These are phyloP conservation scores for Phoebastria nigripes DNA, from an alignment of 2,797 vertebrate genomes.

Conservation along the genomic window DNA sequence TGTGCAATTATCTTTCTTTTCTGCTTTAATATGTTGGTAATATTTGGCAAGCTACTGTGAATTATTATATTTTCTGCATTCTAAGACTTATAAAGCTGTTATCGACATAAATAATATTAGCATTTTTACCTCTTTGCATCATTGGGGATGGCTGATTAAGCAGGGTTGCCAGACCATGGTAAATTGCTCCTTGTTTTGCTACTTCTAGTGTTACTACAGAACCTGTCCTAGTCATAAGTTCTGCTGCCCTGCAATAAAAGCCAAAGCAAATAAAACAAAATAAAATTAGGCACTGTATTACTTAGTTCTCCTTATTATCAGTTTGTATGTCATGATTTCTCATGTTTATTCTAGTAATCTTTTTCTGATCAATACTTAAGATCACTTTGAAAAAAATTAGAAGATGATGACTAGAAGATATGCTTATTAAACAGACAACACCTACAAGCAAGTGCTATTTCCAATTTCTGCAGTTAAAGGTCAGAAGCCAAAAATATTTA, in stretches of 20 bases:
- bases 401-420: neutral
- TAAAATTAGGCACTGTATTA: neutral
- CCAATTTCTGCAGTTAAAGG: neutral
- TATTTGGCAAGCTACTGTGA: neutral
- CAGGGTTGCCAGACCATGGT: conserved; percentile 94
- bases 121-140: conserved; percentile 90
- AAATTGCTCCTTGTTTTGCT: conserved; percentile 98
- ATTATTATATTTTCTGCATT: neutral
- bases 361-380: neutral
- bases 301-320: neutral
- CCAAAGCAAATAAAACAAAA: neutral
- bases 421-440: neutral
- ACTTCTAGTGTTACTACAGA: conserved; percentile 97
- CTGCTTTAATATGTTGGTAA: neutral
- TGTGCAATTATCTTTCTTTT: neutral
- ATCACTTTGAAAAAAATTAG: neutral
- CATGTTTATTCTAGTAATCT: neutral
- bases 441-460: neutral
- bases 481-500: neutral
- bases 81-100: neutral
- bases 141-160: conserved; percentile 96
- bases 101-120: neutral
- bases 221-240: conserved; percentile 97
- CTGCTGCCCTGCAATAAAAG: conserved; percentile 87
- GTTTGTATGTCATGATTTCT: neutral